Evolutionary conservation across 2,113 vertebrate genomes (phyloP).

Genomic region (Sus scrofa): DNA sequence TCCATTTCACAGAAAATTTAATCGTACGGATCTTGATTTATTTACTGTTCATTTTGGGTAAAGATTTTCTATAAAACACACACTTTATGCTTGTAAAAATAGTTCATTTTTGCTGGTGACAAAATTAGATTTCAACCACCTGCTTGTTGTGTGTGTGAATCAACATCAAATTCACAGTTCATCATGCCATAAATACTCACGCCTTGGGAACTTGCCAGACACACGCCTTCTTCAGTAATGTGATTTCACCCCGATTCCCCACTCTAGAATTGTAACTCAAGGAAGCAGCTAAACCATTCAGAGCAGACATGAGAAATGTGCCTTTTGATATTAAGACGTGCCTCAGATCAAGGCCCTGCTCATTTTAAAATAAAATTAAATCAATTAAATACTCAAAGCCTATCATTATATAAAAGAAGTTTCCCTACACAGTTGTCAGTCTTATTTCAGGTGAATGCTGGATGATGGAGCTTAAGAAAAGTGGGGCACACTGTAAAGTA

Average conservation of each 20-base stretch:
- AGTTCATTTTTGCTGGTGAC: slow-evolving; percentile 61
- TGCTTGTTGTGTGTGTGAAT: slow-evolving; percentile 71
- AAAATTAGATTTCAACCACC: slow-evolving; percentile 83
- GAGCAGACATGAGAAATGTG: slow-evolving; percentile 37
- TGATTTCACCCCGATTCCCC: slow-evolving; percentile 49
- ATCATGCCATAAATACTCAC: slow-evolving; percentile 62
- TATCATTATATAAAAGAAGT: slow-evolving; percentile 55
- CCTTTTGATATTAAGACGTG: not conserved
- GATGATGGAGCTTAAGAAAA: slow-evolving; percentile 29
- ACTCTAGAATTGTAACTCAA: slow-evolving; percentile 26
- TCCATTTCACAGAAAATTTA: slow-evolving; percentile 26
- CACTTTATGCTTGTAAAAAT: slow-evolving; percentile 55
- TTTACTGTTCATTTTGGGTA: slow-evolving; percentile 18
- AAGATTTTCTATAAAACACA: slow-evolving; percentile 63
- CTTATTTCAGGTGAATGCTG: slow-evolving; percentile 49
- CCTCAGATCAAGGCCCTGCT: not conserved
- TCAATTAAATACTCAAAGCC: slow-evolving; percentile 62
- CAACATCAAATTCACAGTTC: slow-evolving; percentile 80
- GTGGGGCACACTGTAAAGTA: not conserved
- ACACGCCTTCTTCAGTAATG: slow-evolving; percentile 41
- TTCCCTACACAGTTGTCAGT: slow-evolving; percentile 32
- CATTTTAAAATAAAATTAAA: slow-evolving; percentile 60
- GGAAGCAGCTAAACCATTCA: slow-evolving; percentile 4
- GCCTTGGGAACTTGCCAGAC: slow-evolving; percentile 59
- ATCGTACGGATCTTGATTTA: slow-evolving; percentile 49